Evolutionary conservation across 1,140 invertebrate genomes (phyloP).

Genomic region (Neuroterus valhalla): DNA sequence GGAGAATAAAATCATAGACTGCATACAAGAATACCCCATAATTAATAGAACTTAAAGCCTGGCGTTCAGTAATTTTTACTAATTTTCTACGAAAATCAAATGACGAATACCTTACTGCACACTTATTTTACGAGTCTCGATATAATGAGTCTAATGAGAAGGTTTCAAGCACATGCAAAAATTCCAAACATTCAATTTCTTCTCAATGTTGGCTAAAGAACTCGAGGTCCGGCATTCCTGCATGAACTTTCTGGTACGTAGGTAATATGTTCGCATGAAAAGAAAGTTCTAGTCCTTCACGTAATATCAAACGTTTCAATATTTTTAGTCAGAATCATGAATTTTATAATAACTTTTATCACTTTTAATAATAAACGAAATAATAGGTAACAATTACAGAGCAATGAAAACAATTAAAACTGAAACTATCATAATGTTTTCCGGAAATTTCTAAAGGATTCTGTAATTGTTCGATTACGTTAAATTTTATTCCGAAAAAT

Average conservation of each 20-base stretch:
- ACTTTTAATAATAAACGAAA: no score
- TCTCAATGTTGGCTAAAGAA: slow-evolving; percentile 38
- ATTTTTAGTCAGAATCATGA: background rate
- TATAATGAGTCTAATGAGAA: background rate
- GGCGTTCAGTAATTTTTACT: background rate
- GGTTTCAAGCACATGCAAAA: slow-evolving; percentile 20
- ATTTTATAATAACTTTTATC: background rate
- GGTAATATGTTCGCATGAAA: slow-evolving; percentile 4
- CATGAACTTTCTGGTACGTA: slow-evolving; percentile 43
- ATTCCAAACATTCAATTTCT: slow-evolving; percentile 9
- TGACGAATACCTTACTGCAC: background rate
- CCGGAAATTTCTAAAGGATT: no score
- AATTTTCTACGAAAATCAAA: background rate
- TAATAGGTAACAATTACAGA: no score
- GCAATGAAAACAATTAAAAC: background rate
- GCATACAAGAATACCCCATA: no score
- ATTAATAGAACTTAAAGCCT: no score
- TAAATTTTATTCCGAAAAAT: no score
- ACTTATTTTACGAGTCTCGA: background rate
- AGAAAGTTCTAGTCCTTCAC: slow-evolving; percentile 14
- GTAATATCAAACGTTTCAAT: background rate
- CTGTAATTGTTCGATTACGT: no score
- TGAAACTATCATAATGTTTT: background rate
- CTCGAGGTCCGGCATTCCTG: slow-evolving; percentile 55
- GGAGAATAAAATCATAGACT: background rate